Percentiles rank a stretch among this genome's conserved stretches.
Conservation (phyloP, 30 jellyfish, hydroid and myxozoan genomes). For the Sanderia malayensis region DNA sequence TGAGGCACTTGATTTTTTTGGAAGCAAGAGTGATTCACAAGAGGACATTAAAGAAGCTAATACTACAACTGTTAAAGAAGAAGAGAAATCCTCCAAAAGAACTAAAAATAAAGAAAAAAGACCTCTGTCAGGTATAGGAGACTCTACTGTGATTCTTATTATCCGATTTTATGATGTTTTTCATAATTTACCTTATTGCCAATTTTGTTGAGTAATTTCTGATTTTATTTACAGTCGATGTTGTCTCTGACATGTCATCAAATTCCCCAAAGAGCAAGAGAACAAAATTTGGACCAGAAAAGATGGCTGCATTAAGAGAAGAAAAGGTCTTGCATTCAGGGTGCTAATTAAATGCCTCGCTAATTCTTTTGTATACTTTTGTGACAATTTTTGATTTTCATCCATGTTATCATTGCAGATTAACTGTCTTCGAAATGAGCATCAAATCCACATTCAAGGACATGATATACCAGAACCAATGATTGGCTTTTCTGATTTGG, state of each 20-base stretch:
- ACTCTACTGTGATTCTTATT: background rate
- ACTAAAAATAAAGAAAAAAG: background rate
- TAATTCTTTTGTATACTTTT: background rate
- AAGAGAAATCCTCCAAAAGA: background rate
- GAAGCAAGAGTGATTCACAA: background rate
- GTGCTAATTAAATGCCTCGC: background rate
- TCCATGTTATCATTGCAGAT: constrained; percentile 21
- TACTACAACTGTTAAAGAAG: background rate
- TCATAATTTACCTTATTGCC: background rate
- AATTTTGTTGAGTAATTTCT: background rate
- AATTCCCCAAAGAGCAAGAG: too few relatives aligned
- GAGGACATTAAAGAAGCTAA: background rate
- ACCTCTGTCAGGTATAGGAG: background rate
- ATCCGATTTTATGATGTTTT: background rate
- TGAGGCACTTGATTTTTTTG: constrained; percentile 1
- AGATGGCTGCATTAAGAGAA: background rate
- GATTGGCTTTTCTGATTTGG: constrained; percentile 55
- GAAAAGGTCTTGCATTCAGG: background rate
- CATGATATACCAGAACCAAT: constrained; percentile 89
- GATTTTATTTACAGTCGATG: background rate
- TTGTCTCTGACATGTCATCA: background rate
- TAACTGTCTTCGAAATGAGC: constrained; percentile 56
- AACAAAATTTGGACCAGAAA: background rate
- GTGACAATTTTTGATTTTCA: background rate
- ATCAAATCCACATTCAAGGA: constrained; percentile 76